Evolutionary conservation across 2,888 invertebrate species (phyloP).

Genomic region (Diaphora mendica): DNA sequence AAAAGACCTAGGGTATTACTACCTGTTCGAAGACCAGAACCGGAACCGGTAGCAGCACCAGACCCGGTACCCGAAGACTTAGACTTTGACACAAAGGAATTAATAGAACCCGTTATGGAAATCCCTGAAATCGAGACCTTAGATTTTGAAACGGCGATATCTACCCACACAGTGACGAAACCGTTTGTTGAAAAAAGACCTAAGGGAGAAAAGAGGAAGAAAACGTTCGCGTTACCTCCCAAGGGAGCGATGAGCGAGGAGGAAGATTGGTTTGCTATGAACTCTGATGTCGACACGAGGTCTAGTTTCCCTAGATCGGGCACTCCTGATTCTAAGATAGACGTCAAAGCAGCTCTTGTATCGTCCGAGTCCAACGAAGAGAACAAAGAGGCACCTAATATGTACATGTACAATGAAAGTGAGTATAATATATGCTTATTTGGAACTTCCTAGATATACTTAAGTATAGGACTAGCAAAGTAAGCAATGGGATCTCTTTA

Average conservation of each 20-base stretch:
- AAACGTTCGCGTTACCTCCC: slow-evolving; percentile 59
- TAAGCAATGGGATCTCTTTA: background rate
- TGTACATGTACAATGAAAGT: slow-evolving; percentile 76
- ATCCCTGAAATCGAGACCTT: slow-evolving; percentile 49
- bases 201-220: slow-evolving; percentile 61
- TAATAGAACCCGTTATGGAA: slow-evolving; percentile 39
- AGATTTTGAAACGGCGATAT: slow-evolving; percentile 78
- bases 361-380: slow-evolving; percentile 73
- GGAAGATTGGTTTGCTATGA: slow-evolving; percentile 71
- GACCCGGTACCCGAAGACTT: slow-evolving; percentile 47
- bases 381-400: slow-evolving; percentile 61
- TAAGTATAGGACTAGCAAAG: background rate
- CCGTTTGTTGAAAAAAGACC: slow-evolving; percentile 55
- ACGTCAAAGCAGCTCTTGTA: slow-evolving; percentile 53
- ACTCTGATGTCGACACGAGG: slow-evolving; percentile 76
- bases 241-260: slow-evolving; percentile 70
- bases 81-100: slow-evolving; percentile 41
- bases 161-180: slow-evolving; percentile 77
- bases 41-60: slow-evolving; percentile 39
- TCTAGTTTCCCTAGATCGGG: slow-evolving; percentile 78
- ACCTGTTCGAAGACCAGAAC: slow-evolving; percentile 69
- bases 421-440: slow-evolving; percentile 51
- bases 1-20: slow-evolving; percentile 76
- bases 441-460: background rate
- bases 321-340: slow-evolving; percentile 75